These are phyloP conservation scores for Oxyruncus cristatus DNA, from an alignment of 2,113 vertebrate genomes.

Conservation along the genomic window DNA sequence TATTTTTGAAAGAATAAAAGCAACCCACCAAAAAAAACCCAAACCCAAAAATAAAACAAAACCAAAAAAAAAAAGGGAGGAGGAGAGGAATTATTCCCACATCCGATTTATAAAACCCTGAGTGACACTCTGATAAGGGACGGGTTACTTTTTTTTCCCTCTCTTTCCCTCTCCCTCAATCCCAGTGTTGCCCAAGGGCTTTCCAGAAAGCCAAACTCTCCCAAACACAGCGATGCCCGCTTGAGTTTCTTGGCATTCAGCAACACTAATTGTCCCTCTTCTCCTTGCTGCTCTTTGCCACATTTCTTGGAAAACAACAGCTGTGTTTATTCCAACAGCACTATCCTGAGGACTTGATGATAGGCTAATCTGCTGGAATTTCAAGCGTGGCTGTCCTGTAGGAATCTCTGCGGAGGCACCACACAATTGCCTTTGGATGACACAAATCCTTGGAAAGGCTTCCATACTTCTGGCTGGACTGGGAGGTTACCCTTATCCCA, in stretches of 20 bases:
- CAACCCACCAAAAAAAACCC: neutral
- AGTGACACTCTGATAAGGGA: neutral
- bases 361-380: conserved; percentile 77
- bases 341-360: conserved; percentile 76
- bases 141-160: neutral
- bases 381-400: conserved; percentile 70
- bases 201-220: conserved; percentile 47
- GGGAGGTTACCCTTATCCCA: conserved; percentile 12
- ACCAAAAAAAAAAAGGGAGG: neutral
- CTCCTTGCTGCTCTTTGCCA: conserved; percentile 73
- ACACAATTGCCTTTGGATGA: conserved; percentile 48
- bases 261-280: conserved; percentile 71
- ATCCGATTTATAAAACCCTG: neutral
- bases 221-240: conserved; percentile 46
- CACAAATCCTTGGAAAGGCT: conserved; percentile 58
- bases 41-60: neutral
- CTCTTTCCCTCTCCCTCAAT: too few relatives aligned
- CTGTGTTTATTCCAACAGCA: conserved; percentile 80
- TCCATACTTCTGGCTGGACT: neutral
- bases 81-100: neutral
- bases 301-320: conserved; percentile 83
- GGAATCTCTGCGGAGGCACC: conserved; percentile 39
- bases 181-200: conserved; percentile 33
- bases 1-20: neutral
- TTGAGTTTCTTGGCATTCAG: conserved; percentile 62